phyloP scores from a whole-genome alignment of 1,140 invertebrate species.

The Listronotus bonariensis region DNA sequence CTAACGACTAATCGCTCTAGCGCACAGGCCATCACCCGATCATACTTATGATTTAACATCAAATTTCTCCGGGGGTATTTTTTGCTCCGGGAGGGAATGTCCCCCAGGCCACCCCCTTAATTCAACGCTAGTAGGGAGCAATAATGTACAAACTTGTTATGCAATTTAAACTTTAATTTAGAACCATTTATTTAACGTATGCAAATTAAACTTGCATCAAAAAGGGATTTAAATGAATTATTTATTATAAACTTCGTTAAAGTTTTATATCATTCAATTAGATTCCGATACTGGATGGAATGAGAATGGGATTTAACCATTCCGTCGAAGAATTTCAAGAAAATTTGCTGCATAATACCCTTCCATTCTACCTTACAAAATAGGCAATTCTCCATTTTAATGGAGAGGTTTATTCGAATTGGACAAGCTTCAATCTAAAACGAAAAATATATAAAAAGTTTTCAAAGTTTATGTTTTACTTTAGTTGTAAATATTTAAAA shows the following conservation, averaged over 20 bases:
- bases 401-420: too few species aligned
- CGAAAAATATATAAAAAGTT: too few species aligned
- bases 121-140: too few species aligned
- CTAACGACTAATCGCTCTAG: too few species aligned
- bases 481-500: too few species aligned
- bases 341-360: slow-evolving; percentile 1
- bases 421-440: too few species aligned
- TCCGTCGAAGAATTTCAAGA: background rate
- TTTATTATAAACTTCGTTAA: slow-evolving; percentile 8
- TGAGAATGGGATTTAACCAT: background rate
- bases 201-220: background rate
- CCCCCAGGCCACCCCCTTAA: too few species aligned
- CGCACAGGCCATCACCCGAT: too few species aligned
- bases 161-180: background rate
- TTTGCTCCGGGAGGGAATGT: too few species aligned
- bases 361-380: slow-evolving; percentile 6
- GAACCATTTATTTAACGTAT: background rate
- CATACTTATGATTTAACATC: too few species aligned
- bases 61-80: too few species aligned
- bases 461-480: too few species aligned
- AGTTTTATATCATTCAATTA: slow-evolving; percentile 6
- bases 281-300: background rate
- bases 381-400: background rate
- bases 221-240: slow-evolving; percentile 2
- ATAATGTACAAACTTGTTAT: background rate